Evolutionary conservation across 2,888 invertebrate genomes (phyloP).

Genomic region (Drosophila pegasa): DNA sequence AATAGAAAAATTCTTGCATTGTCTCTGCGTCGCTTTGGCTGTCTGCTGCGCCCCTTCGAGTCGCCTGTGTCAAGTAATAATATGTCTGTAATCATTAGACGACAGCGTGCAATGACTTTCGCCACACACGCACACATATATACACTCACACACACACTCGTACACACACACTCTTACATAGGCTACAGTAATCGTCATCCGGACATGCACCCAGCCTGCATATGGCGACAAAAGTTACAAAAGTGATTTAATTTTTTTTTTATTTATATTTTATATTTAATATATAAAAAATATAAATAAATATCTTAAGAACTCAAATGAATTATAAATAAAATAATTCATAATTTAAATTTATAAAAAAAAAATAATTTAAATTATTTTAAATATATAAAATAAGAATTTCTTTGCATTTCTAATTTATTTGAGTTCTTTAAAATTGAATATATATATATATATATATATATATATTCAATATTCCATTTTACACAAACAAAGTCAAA

Average conservation of each 20-base stretch:
- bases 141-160: constrained; percentile 19
- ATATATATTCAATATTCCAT: too few species aligned
- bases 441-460: too few species aligned
- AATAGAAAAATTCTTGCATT: constrained; percentile 64
- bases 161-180: constrained; percentile 17
- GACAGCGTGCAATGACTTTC: constrained; percentile 67
- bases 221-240: constrained; percentile 34
- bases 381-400: too few species aligned
- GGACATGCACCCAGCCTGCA: constrained; percentile 19
- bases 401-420: too few species aligned
- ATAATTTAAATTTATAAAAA: too few species aligned
- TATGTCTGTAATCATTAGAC: constrained; percentile 67
- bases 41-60: constrained; percentile 29
- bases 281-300: not conserved
- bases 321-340: too few species aligned
- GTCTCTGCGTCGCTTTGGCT: constrained; percentile 27
- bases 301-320: not conserved
- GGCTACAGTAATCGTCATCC: constrained; percentile 34
- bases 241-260: not conserved
- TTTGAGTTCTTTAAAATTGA: too few species aligned
- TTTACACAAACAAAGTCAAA: too few species aligned
- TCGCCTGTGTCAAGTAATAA: constrained; percentile 61
- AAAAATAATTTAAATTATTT: too few species aligned
- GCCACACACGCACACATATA: constrained; percentile 13
- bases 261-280: rapidly evolving